These are phyloP conservation scores for Catharus ustulatus DNA, from an alignment of 2,797 vertebrate species.

Conservation along the genomic window DNA sequence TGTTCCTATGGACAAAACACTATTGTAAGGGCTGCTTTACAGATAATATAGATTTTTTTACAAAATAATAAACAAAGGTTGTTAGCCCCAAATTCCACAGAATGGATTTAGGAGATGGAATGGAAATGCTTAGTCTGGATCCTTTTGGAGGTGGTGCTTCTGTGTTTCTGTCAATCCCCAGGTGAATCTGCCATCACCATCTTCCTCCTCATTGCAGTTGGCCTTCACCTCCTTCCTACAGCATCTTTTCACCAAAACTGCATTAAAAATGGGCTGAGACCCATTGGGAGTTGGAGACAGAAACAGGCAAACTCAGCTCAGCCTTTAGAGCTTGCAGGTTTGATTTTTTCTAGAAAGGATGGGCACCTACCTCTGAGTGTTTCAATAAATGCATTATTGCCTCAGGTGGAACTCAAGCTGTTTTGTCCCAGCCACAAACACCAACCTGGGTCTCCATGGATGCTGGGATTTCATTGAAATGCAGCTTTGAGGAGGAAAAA, in stretches of 20 bases:
- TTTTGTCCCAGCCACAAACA: background rate
- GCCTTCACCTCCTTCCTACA: background rate
- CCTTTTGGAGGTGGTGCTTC: background rate
- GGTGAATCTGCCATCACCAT: background rate
- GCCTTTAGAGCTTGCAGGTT: background rate
- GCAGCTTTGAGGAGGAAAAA: background rate
- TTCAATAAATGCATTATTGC: background rate
- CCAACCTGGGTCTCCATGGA: background rate
- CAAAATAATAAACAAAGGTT: background rate
- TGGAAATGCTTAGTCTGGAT: background rate
- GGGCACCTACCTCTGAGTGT: background rate
- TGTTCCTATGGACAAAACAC: background rate
- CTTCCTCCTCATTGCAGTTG: background rate
- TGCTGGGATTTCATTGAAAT: background rate
- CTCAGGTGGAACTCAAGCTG: background rate
- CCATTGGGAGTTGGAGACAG: fast-evolving
- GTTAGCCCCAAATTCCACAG: background rate
- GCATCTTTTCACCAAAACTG: background rate
- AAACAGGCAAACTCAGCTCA: background rate
- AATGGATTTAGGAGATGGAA: background rate
- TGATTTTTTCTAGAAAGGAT: background rate
- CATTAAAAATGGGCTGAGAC: fast-evolving
- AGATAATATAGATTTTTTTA: background rate
- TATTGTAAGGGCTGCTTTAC: background rate
- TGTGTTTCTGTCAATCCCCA: background rate